phyloP scores from a whole-genome alignment of 2,888 invertebrate genomes.

The Argyresthia goedartella region DNA sequence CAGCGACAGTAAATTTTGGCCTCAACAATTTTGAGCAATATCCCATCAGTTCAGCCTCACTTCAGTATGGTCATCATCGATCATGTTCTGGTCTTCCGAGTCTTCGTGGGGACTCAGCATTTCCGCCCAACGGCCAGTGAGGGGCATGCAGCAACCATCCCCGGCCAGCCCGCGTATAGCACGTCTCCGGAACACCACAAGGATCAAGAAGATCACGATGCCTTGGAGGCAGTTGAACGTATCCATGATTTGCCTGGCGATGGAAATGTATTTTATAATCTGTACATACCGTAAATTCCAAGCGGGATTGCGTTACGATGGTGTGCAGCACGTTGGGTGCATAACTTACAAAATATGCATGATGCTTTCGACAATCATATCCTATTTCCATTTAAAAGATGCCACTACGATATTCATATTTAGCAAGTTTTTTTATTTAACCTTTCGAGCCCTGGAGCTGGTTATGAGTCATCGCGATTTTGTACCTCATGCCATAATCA shows the following conservation, averaged over 20 bases:
- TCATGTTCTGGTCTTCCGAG: constrained; percentile 42
- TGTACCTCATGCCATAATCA: too few relatives aligned
- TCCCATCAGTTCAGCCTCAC: constrained; percentile 44
- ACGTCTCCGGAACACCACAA: constrained; percentile 69
- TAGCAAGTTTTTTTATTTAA: too few relatives aligned
- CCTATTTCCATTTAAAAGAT: too few relatives aligned
- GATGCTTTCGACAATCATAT: too few relatives aligned
- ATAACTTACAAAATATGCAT: too few relatives aligned
- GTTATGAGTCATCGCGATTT: too few relatives aligned
- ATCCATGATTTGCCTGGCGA: constrained; percentile 71
- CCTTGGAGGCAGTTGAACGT: constrained; percentile 76
- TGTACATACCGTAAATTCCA: too few relatives aligned
- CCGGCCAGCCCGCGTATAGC: constrained; percentile 62
- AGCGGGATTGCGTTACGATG: too few relatives aligned
- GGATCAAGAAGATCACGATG: constrained; percentile 71
- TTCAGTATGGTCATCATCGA: constrained; percentile 55
- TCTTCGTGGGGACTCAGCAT: constrained; percentile 55
- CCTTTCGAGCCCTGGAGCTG: too few relatives aligned
- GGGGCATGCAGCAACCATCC: constrained; percentile 21
- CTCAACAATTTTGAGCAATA: background rate
- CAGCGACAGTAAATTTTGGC: background rate
- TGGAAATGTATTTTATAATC: too few relatives aligned
- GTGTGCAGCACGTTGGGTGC: too few relatives aligned
- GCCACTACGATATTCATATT: too few relatives aligned
- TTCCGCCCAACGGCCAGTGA: constrained; percentile 41